phyloP scores from a whole-genome alignment of 2,888 invertebrate species.

The Amiota mariae region DNA sequence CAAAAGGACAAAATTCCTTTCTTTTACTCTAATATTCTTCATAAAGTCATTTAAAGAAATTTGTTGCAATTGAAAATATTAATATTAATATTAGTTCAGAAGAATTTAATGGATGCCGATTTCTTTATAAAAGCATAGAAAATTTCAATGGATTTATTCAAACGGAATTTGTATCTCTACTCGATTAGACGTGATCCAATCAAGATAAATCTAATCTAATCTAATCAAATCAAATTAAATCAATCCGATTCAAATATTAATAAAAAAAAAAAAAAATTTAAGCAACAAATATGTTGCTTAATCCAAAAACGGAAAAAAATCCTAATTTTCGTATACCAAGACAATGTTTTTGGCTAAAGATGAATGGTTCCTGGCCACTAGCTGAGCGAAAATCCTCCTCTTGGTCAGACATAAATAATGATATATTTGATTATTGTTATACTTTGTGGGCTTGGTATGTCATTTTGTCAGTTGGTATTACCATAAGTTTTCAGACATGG shows the following conservation, averaged over 20 bases:
- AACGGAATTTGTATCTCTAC: conserved; percentile 15
- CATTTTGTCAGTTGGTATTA: conserved; percentile 66
- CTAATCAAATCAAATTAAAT: too few species aligned
- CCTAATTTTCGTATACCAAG: conserved; percentile 64
- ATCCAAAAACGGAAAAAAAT: conserved; percentile 54
- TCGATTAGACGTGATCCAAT: neutral
- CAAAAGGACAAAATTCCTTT: too few species aligned
- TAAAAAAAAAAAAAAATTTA: neutral
- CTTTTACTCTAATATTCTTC: too few species aligned
- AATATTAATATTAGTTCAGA: too few species aligned
- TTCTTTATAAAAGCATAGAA: too few species aligned
- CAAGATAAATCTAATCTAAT: too few species aligned
- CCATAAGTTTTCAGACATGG: conserved; percentile 67
- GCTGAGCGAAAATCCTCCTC: conserved; percentile 2
- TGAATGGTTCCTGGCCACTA: conserved; percentile 72
- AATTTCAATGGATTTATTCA: conserved; percentile 4
- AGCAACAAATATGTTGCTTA: conserved; percentile 53
- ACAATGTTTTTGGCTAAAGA: conserved; percentile 70
- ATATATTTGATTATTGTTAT: conserved; percentile 48
- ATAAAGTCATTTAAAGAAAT: too few species aligned
- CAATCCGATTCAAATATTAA: too few species aligned
- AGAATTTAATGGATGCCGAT: too few species aligned
- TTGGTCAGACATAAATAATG: neutral
- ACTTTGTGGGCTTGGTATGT: conserved; percentile 69
- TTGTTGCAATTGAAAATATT: too few species aligned